A percentile compares a stretch with the other conserved stretches of the same genome.
phyloP scores from a whole-genome alignment of 1,140 invertebrate genomes.

The Eupristina koningsbergeri region DNA sequence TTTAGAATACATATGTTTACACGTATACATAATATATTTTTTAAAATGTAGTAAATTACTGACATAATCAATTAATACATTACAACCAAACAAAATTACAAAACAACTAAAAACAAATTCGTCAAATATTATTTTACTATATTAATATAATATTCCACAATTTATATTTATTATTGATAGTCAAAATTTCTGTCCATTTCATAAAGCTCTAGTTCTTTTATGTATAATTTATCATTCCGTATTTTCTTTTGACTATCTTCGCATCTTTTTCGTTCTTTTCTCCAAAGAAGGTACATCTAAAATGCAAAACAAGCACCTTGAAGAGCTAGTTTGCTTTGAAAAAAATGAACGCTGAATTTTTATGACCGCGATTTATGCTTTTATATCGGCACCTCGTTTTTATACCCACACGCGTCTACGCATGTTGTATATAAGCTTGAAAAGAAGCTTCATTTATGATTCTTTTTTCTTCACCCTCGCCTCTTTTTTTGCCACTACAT shows the following conservation, averaged over 20 bases:
- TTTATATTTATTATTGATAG: background rate
- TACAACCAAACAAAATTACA: too few relatives aligned
- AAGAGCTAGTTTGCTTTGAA: background rate
- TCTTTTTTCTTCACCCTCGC: constrained; percentile 11
- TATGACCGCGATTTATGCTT: constrained; percentile 31
- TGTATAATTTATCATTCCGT: background rate
- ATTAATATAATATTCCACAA: too few relatives aligned
- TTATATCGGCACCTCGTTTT: constrained; percentile 17
- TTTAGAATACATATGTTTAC: too few relatives aligned
- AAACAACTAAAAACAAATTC: too few relatives aligned
- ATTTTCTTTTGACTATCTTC: background rate
- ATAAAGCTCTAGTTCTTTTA: background rate
- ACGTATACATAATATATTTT: too few relatives aligned
- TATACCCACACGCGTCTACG: background rate
- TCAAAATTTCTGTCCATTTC: background rate
- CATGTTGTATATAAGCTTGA: background rate
- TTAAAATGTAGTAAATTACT: too few relatives aligned
- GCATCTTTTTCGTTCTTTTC: background rate
- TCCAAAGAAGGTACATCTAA: constrained; percentile 17
- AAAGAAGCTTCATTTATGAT: constrained; percentile 29
- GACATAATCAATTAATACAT: too few relatives aligned
- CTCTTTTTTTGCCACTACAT: background rate
- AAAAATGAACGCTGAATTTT: constrained; percentile 43
- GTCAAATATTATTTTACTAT: too few relatives aligned
- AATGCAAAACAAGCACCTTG: constrained; percentile 34